Conservation (phyloP, 2,797 vertebrate species). For the Coregonus sp. region DNA sequence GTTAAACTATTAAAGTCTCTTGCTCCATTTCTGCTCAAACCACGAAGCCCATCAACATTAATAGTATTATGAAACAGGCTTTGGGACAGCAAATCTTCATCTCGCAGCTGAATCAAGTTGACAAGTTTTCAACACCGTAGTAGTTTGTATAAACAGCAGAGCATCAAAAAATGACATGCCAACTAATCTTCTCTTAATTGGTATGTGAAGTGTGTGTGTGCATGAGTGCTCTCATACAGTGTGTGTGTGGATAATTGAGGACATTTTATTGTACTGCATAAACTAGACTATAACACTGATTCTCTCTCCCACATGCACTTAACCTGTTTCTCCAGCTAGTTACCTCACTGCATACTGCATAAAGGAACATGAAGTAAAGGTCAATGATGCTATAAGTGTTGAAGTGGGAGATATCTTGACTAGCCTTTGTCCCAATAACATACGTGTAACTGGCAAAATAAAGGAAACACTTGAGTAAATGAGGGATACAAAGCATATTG, state of each 20-base stretch:
- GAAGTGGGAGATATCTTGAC: not conserved
- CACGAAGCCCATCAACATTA: not conserved
- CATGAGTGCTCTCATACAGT: not conserved
- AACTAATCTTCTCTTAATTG: slow-evolving; percentile 1
- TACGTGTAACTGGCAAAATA: too few species aligned
- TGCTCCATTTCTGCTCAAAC: not conserved
- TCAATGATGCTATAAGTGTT: not conserved
- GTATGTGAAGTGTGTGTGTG: slow-evolving; percentile 1
- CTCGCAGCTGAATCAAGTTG: not conserved
- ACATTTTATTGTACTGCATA: not conserved
- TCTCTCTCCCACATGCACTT: not conserved
- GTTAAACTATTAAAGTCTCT: not conserved
- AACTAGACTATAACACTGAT: slow-evolving; percentile 1
- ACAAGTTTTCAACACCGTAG: not conserved
- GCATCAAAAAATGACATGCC: not conserved
- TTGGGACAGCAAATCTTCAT: not conserved
- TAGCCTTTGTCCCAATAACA: not conserved
- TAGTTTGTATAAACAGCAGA: not conserved
- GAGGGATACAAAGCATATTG: too few species aligned
- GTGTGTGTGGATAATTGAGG: not conserved
- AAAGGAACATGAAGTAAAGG: not conserved
- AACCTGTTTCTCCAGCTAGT: not conserved
- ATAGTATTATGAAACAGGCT: not conserved
- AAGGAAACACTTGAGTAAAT: too few species aligned
- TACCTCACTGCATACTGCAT: not conserved